These are phyloP conservation scores for Lemur catta DNA, from an alignment of 2,797 vertebrate genomes.

Conservation along the genomic window DNA sequence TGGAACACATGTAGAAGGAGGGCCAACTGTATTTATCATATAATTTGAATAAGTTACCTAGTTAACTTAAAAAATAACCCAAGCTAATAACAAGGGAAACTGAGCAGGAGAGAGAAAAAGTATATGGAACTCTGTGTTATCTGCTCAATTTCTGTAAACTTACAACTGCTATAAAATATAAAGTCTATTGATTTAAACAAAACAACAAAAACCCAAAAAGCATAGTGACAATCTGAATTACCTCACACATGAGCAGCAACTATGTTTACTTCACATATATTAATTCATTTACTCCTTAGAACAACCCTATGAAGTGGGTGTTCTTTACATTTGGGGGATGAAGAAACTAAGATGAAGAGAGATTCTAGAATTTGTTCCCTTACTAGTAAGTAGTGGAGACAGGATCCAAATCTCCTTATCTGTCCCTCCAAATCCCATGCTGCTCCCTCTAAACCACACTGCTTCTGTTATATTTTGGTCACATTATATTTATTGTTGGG, in stretches of 20 bases:
- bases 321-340: neutral
- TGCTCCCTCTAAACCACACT: neutral
- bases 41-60: slow-evolving; percentile 69
- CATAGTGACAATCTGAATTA: neutral
- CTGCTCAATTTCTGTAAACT: neutral
- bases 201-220: neutral
- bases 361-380: neutral
- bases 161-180: neutral
- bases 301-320: neutral
- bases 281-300: neutral
- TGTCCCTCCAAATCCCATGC: neutral
- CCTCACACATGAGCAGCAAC: neutral
- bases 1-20: neutral
- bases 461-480: neutral
- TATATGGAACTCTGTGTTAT: neutral
- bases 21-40: neutral
- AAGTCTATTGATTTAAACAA: neutral
- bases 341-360: neutral
- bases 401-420: neutral
- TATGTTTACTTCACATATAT: neutral
- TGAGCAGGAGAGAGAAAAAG: neutral
- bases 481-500: neutral
- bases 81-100: neutral
- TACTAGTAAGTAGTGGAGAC: neutral
- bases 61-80: slow-evolving; percentile 74